Base-by-base conservation (phyloP, 2,797 vertebrate genomes). In the Rhabdomys pumilio region DNA sequence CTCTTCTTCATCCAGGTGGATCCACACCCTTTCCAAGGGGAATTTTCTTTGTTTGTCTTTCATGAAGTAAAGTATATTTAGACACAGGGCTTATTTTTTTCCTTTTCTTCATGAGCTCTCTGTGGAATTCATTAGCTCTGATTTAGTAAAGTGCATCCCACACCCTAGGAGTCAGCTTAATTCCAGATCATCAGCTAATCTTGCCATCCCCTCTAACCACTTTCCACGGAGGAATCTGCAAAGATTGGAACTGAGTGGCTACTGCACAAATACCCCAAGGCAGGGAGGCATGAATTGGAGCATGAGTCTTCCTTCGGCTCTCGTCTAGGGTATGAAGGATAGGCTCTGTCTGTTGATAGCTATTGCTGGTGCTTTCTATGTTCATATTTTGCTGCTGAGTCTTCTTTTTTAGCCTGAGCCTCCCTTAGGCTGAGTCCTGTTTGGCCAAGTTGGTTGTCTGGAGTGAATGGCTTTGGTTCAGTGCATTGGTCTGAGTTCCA, bases 111-210 rank as follows among this genome's bases (percentile, higher is more conserved):
- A 29, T 92, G 85, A 7, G 13, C 73, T 91, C 93, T 89, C 92
- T 31, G 3, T 89, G 88, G 96, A 97, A 92, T 97, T 97, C 93
- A 95, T 97, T 97, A 97, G 93, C 89, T 96, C 84, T 96, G 96
- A 97, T 97, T 97, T 96, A 97, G 79, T 95, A 89, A 97, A 96
- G 82, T 76, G 17, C 34, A 61, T 96, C 89, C 80, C 14, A 92
- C 38, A 92, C 93, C 91, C 50, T 57, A 96, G 96, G 89, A 97
- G 76, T 94, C 94, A 72, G 79, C 93, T 94, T 94, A 96, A 91
- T 96, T 96, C 84, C 20, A 61, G 76, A 41, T 87, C n/a, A 57
- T 80, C 91, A 55, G 61, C 59, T 77, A 86, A 88, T 61, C 97
- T 77, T 38, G 34, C 85, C 83, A 59, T 95, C 59, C 29, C 50